A percentile compares a stretch with the other conserved stretches of the same genome.
These are phyloP conservation scores for Periophthalmus modestus DNA, from an alignment of 2,113 vertebrate species.

Conservation along the genomic window DNA sequence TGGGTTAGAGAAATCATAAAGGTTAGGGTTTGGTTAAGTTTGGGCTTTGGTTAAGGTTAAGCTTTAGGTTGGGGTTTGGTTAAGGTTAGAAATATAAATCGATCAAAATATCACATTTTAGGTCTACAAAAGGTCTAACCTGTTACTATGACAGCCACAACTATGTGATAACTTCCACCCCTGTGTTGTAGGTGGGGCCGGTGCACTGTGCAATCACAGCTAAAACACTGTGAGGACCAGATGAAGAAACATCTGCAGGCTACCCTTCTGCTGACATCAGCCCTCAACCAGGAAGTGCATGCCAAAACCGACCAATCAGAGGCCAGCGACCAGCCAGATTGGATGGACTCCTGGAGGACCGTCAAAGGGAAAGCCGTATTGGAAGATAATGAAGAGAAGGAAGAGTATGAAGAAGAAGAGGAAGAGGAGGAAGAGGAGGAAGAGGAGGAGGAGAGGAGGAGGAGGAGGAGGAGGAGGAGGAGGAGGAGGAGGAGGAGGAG, in stretches of 20 bases:
- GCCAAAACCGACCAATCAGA: neutral
- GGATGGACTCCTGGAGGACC: conserved; percentile 52
- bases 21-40: too few species aligned
- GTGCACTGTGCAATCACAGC: conserved; percentile 43
- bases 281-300: conserved; percentile 12
- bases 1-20: too few species aligned
- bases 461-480: conserved; percentile 10
- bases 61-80: too few species aligned
- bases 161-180: neutral
- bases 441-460: neutral
- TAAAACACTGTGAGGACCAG: conserved; percentile 37
- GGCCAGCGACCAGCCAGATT: conserved; percentile 11
- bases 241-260: neutral
- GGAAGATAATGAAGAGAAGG: neutral
- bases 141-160: too few species aligned
- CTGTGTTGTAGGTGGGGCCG: conserved; percentile 43
- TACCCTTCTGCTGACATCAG: conserved; percentile 18
- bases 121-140: too few species aligned
- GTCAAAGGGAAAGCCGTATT: conserved; percentile 17
- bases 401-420: neutral
- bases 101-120: too few species aligned
- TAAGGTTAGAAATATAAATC: too few species aligned
- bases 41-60: too few species aligned
- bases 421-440: neutral
- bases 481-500: neutral